Conservation (phyloP, 1,140 invertebrate genomes). For the Bilobella aurantiaca region DNA sequence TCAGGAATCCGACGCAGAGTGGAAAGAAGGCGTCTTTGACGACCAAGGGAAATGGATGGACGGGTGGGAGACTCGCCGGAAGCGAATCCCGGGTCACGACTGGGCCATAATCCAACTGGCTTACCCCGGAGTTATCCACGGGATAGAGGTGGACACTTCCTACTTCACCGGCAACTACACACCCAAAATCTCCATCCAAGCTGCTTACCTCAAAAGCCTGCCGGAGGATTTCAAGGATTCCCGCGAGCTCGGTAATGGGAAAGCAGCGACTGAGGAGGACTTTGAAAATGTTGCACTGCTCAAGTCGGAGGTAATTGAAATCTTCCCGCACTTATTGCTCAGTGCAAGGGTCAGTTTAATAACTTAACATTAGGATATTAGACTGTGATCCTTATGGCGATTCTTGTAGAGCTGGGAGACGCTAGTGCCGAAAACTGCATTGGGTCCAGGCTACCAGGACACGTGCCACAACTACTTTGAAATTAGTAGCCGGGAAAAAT, state of each 20-base stretch:
- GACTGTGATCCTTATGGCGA: slow-evolving; percentile 45
- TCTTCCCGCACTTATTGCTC: slow-evolving; percentile 43
- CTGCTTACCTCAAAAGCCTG: slow-evolving; percentile 44
- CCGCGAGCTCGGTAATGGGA: slow-evolving; percentile 43
- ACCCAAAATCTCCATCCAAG: slow-evolving; percentile 54
- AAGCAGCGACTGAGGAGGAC: no score
- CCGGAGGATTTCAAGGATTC: slow-evolving; percentile 37
- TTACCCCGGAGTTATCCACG: slow-evolving; percentile 48
- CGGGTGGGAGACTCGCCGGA: slow-evolving; percentile 57
- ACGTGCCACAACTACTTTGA: slow-evolving; percentile 49
- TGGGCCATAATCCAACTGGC: slow-evolving; percentile 54
- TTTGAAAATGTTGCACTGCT: slow-evolving; percentile 42
- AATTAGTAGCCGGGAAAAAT: slow-evolving; percentile 42
- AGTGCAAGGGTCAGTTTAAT: slow-evolving; percentile 42
- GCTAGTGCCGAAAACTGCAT: slow-evolving; percentile 46
- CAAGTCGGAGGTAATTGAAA: slow-evolving; percentile 43
- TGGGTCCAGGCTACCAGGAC: slow-evolving; percentile 48
- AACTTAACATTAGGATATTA: no score
- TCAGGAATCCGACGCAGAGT: slow-evolving; percentile 47
- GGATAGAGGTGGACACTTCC: slow-evolving; percentile 53
- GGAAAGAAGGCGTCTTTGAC: slow-evolving; percentile 50
- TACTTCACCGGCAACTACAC: slow-evolving; percentile 58
- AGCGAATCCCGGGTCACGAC: slow-evolving; percentile 52
- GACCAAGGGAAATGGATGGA: slow-evolving; percentile 62
- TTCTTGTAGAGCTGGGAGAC: no score